Evolutionary conservation across 2,888 invertebrate species (phyloP).

Genomic region (Thecocarcelia acutangulata): DNA sequence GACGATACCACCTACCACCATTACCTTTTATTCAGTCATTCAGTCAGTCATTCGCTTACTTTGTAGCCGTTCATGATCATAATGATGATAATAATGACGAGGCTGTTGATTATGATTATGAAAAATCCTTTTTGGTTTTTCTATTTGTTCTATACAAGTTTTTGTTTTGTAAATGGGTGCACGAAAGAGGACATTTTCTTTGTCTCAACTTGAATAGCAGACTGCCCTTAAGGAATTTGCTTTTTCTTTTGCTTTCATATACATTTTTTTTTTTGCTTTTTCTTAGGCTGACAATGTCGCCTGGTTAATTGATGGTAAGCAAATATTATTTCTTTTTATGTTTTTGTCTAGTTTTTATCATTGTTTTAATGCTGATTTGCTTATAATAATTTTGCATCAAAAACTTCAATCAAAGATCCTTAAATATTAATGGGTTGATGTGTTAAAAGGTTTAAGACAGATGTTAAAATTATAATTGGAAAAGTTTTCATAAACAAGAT

Average conservation of each 20-base stretch:
- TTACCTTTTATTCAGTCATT: neutral
- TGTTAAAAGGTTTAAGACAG: no score
- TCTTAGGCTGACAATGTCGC: conserved; percentile 17
- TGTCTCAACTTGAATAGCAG: conserved; percentile 20
- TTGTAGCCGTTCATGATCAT: conserved; percentile 13
- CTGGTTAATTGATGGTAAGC: neutral
- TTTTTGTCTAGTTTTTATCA: neutral
- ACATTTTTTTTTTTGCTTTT: neutral
- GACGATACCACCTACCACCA: neutral
- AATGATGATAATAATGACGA: no score
- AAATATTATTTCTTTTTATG: neutral
- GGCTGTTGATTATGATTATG: neutral
- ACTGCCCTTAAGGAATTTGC: conserved; percentile 43
- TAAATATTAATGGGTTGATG: no score
- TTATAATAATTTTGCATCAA: no score
- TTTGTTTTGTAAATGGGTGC: neutral
- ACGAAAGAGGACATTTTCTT: conserved; percentile 20
- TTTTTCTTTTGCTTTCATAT: neutral
- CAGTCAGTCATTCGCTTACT: no score
- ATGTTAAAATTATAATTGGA: no score
- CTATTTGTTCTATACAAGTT: neutral
- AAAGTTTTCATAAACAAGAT: no score
- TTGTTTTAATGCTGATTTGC: no score
- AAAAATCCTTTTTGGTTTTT: neutral
- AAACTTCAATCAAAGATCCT: no score